A percentile compares a stretch with the other conserved stretches of the same genome.
Conservation (phyloP, 2,797 vertebrate genomes). For the Esox masquinongy region DNA sequence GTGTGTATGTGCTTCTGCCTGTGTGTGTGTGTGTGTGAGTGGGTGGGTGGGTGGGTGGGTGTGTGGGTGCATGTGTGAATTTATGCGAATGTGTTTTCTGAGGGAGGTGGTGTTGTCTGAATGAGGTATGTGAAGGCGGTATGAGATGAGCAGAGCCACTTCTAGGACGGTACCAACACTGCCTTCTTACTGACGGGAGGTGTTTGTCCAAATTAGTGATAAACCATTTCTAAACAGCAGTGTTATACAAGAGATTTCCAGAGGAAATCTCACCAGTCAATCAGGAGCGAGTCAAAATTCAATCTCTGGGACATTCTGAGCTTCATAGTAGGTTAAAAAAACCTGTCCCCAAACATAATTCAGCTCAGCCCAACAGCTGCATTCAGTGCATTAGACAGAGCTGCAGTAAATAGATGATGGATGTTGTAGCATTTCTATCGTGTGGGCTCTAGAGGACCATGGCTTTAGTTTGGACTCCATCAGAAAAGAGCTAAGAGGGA, state of each 20-base stretch:
- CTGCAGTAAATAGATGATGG: neutral
- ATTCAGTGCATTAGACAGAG: neutral
- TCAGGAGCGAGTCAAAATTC: neutral
- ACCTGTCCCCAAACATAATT: neutral
- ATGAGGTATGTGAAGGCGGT: neutral
- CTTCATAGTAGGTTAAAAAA: neutral
- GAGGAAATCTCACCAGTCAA: neutral
- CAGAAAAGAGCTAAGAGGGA: slow-evolving; percentile 3
- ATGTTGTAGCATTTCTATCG: neutral
- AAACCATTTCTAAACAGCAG: neutral
- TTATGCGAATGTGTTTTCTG: neutral
- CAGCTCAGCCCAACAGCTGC: neutral
- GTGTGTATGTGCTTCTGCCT: neutral
- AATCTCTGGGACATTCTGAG: neutral
- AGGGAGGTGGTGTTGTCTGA: slow-evolving; percentile 2
- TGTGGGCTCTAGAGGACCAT: neutral
- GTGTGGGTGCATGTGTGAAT: neutral
- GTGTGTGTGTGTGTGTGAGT: neutral
- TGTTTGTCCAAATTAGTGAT: slow-evolving; percentile 6
- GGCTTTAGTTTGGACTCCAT: neutral
- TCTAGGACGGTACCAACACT: neutral
- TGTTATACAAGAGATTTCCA: neutral
- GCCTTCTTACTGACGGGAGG: neutral
- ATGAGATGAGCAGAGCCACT: neutral
- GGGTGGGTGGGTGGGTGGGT: neutral